phyloP scores from a whole-genome alignment of 2,797 vertebrate species.

The Hemitrygon akajei region DNA sequence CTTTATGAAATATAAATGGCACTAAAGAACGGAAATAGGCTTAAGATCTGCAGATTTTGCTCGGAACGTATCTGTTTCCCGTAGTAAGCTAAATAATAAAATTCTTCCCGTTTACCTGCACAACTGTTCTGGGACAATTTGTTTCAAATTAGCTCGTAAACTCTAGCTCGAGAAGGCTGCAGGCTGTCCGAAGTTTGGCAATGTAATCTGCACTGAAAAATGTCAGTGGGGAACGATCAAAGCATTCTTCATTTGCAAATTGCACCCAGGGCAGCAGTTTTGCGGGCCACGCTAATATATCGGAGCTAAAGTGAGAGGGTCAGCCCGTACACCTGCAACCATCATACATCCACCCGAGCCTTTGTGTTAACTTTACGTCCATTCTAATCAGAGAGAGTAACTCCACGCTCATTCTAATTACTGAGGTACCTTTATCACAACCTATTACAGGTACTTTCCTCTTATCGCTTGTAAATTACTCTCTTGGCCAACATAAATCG shows the following conservation, averaged over 20 bases:
- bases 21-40: not conserved
- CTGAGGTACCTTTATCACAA: conserved; percentile 41
- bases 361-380: not conserved
- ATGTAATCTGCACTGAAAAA: conserved; percentile 47
- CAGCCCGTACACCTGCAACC: conserved; percentile 67
- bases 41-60: not conserved
- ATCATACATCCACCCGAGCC: conserved; percentile 6
- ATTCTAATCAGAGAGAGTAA: not conserved
- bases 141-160: conserved; percentile 44
- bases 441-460: not conserved
- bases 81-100: no score
- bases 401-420: not conserved
- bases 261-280: conserved; percentile 60
- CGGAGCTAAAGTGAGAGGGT: conserved; percentile 53
- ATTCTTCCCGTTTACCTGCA: not conserved
- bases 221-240: conserved; percentile 63
- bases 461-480: not conserved
- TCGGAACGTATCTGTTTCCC: not conserved
- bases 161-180: conserved; percentile 43
- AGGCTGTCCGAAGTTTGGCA: conserved; percentile 49
- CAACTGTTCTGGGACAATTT: conserved; percentile 40
- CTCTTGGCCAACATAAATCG: no score
- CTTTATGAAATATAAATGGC: not conserved
- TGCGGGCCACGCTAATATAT: conserved; percentile 70
- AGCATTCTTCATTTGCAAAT: conserved; percentile 70